These are phyloP conservation scores for Tromatobia lineatoria DNA, from an alignment of 2,888 invertebrate genomes.

Conservation along the genomic window DNA sequence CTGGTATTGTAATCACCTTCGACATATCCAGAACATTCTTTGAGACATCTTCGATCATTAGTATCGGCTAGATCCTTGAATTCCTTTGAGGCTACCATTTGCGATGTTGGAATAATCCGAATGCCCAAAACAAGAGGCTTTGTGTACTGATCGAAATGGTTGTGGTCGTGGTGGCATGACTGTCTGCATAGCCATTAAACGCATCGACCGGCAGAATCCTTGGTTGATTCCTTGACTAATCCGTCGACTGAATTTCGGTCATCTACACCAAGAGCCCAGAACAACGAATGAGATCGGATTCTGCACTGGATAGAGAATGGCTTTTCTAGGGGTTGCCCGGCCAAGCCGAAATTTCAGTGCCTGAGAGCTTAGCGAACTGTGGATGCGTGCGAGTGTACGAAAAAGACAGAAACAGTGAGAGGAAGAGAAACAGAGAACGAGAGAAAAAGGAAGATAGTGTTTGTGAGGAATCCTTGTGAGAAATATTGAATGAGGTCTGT, in stretches of 20 bases:
- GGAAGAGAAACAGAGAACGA: not conserved
- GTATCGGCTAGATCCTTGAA: constrained; percentile 16
- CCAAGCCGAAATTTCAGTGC: constrained; percentile 49
- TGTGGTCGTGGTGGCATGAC: constrained; percentile 41
- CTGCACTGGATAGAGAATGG: constrained; percentile 6
- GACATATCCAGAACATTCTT: not conserved
- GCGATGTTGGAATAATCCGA: constrained; percentile 36
- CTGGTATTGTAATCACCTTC: not conserved
- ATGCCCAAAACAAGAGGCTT: constrained; percentile 30
- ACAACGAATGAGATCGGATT: not conserved
- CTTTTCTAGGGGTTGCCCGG: not conserved
- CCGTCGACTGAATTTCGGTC: constrained; percentile 27
- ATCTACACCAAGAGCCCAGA: constrained; percentile 18
- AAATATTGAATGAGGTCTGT: constrained; percentile 65
- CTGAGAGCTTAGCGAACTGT: constrained; percentile 15
- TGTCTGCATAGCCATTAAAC: constrained; percentile 27
- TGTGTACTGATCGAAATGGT: constrained; percentile 44
- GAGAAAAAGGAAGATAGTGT: constrained; percentile 3
- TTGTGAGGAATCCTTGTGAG: constrained; percentile 56
- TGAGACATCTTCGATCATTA: constrained; percentile 6
- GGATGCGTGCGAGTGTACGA: constrained; percentile 15
- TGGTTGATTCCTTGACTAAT: constrained; percentile 39
- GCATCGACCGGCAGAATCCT: constrained; percentile 39
- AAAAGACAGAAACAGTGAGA: constrained; percentile 9
- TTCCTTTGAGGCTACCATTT: constrained; percentile 9